A percentile compares a stretch with the other conserved stretches of the same genome.
phyloP scores from a whole-genome alignment of 1,140 invertebrate genomes.

The Zaprionus gabonicus region DNA sequence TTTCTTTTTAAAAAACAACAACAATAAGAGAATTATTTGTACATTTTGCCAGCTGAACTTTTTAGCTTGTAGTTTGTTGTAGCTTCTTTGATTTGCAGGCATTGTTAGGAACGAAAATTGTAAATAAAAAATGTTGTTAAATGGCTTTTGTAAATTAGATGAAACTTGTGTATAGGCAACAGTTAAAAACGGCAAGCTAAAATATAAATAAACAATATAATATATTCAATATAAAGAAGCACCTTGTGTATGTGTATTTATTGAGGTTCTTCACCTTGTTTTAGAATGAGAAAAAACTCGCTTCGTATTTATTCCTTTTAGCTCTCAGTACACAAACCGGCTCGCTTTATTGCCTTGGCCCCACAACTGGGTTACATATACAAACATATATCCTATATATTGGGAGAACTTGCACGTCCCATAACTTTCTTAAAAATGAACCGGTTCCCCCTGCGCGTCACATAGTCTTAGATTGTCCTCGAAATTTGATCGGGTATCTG shows the following conservation, averaged over 20 bases:
- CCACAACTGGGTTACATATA: constrained; percentile 30
- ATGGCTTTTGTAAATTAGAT: constrained; percentile 74
- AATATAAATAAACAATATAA: constrained; percentile 57
- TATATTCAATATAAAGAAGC: constrained; percentile 6
- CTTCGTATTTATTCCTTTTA: constrained; percentile 14
- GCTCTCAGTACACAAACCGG: constrained; percentile 70
- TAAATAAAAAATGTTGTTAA: constrained; percentile 68
- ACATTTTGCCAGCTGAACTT: constrained; percentile 30
- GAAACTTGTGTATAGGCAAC: constrained; percentile 71
- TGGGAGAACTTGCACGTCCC: neutral
- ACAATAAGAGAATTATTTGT: constrained; percentile 16
- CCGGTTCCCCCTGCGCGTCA: too few relatives aligned
- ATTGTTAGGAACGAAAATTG: constrained; percentile 48
- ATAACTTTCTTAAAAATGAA: constrained; percentile 5
- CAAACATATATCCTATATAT: neutral
- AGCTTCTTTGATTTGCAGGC: constrained; percentile 67
- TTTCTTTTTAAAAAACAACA: neutral
- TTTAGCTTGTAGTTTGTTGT: constrained; percentile 64
- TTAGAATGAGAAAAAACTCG: neutral
- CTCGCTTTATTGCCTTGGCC: constrained; percentile 72
- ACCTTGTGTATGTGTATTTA: neutral
- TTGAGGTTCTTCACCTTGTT: neutral
- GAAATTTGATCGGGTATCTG: neutral
- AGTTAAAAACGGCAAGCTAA: constrained; percentile 62
- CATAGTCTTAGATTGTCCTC: neutral